phyloP scores from a whole-genome alignment of 2,888 invertebrate species.

The Euphydryas editha region DNA sequence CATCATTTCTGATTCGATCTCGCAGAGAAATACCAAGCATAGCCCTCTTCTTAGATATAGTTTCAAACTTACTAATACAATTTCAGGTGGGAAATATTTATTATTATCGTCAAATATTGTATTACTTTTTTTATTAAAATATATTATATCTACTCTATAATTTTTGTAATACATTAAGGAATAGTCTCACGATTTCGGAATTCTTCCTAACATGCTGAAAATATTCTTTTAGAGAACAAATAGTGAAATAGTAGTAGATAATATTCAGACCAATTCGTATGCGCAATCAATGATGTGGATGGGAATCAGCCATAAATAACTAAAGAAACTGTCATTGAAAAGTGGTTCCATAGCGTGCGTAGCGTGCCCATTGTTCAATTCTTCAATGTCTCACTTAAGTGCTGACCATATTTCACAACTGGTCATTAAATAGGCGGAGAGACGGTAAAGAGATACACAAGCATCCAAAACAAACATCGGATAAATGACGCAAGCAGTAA shows the following conservation, averaged over 20 bases:
- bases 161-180: too few relatives aligned
- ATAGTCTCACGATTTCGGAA: too few relatives aligned
- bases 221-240: too few relatives aligned
- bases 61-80: too few relatives aligned
- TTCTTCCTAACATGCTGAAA: too few relatives aligned
- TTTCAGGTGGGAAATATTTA: too few relatives aligned
- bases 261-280: conserved; percentile 4
- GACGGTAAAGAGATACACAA: conserved; percentile 37
- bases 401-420: conserved; percentile 48
- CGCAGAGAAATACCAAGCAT: too few relatives aligned
- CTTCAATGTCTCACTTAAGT: conserved; percentile 48
- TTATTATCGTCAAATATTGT: too few relatives aligned
- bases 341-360: conserved; percentile 44
- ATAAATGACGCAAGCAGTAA: conserved; percentile 49
- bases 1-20: too few relatives aligned
- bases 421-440: conserved; percentile 48
- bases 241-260: not conserved
- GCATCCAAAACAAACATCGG: conserved; percentile 53
- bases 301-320: conserved; percentile 19
- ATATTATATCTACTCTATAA: too few relatives aligned
- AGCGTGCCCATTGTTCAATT: conserved; percentile 44
- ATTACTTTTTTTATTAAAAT: too few relatives aligned
- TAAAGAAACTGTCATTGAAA: conserved; percentile 34
- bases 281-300: not conserved
- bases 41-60: too few relatives aligned